phyloP scores from a whole-genome alignment of 2,797 vertebrate species.

The Coilia nasus region DNA sequence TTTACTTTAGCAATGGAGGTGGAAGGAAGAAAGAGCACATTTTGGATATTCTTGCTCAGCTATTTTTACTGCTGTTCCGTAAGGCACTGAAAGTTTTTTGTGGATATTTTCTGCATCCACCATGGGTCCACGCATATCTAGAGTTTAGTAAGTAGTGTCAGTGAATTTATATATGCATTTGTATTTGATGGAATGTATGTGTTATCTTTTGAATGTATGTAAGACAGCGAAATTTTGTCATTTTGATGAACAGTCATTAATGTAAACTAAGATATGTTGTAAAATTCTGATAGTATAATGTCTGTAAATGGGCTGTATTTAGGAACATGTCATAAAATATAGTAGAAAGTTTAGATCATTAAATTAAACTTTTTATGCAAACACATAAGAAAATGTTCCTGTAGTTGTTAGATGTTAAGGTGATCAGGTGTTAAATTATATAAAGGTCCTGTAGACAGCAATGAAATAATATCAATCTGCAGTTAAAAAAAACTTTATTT shows the following conservation, averaged over 20 bases:
- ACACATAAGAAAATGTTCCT: neutral
- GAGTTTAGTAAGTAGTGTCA: slow-evolving; percentile 22
- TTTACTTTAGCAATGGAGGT: slow-evolving; percentile 11
- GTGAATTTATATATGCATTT: neutral
- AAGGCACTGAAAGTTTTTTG: slow-evolving; percentile 29
- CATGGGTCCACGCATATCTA: neutral
- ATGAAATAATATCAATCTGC: neutral
- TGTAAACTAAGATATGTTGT: neutral
- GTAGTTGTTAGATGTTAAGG: neutral
- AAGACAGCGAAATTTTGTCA: neutral
- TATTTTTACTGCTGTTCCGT: neutral
- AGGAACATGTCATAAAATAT: neutral
- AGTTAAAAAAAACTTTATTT: neutral
- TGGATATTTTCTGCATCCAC: slow-evolving; percentile 29
- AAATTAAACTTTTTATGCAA: neutral
- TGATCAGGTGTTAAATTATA: neutral
- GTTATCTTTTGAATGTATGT: neutral
- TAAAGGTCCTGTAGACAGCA: neutral
- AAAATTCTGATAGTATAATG: neutral
- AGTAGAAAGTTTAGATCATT: neutral
- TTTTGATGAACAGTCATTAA: neutral
- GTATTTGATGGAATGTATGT: neutral
- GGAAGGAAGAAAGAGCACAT: slow-evolving; percentile 40
- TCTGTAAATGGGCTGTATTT: neutral
- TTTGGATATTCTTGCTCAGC: slow-evolving; percentile 30